A percentile compares a stretch with the other conserved stretches of the same genome.
Evolutionary conservation across 2,888 invertebrate species (phyloP).

Genomic region (Isoperla grammatica): DNA sequence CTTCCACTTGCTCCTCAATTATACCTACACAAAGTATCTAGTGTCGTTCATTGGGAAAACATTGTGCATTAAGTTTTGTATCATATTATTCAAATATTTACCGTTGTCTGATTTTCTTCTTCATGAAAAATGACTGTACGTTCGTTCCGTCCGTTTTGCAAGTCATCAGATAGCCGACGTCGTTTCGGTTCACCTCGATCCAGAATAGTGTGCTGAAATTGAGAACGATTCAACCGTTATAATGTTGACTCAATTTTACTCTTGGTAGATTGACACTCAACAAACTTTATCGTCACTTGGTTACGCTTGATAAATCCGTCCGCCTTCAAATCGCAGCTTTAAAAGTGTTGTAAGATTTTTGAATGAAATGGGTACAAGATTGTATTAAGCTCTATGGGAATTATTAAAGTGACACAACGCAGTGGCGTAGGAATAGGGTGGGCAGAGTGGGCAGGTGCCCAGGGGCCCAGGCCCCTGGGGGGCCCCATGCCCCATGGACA

Average conservation of each 20-base stretch:
- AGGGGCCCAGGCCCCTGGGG: too few relatives aligned
- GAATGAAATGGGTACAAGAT: slow-evolving; percentile 3
- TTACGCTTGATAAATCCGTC: too few relatives aligned
- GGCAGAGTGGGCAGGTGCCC: too few relatives aligned
- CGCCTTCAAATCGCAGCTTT: background rate
- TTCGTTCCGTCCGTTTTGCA: slow-evolving; percentile 54
- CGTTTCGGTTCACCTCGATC: slow-evolving; percentile 62
- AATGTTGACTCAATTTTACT: background rate
- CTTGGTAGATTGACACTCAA: too few relatives aligned
- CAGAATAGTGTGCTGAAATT: slow-evolving; percentile 63
- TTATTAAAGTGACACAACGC: too few relatives aligned
- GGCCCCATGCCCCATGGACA: too few relatives aligned
- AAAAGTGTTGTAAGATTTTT: background rate
- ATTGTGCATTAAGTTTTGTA: background rate
- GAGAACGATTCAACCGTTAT: background rate
- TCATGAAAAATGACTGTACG: slow-evolving; percentile 53
- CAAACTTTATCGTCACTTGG: too few relatives aligned
- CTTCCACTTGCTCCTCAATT: too few relatives aligned
- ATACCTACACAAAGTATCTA: too few relatives aligned
- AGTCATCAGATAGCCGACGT: slow-evolving; percentile 57
- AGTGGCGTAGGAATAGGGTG: too few relatives aligned
- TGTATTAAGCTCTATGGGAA: too few relatives aligned
- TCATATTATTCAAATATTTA: slow-evolving; percentile 6
- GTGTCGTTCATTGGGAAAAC: too few relatives aligned
- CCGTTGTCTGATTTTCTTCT: slow-evolving; percentile 9